Conservation (phyloP, 2,888 invertebrate genomes). For the Thera obeliscata region DNA sequence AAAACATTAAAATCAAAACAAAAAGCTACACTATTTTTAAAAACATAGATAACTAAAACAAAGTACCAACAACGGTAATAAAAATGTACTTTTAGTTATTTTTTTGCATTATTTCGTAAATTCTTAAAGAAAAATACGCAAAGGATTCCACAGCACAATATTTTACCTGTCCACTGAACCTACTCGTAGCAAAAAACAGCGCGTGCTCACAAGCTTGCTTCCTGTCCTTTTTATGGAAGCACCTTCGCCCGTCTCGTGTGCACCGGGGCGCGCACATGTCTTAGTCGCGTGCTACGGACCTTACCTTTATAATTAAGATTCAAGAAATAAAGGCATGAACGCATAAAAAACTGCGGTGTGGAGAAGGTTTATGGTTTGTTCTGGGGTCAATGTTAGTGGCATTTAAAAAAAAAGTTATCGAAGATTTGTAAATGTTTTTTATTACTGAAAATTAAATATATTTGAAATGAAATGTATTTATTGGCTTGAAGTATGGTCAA, state of each 20-base stretch:
- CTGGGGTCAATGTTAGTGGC: neutral
- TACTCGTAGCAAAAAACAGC: constrained; percentile 49
- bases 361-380: neutral
- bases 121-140: constrained; percentile 16
- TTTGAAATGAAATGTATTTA: too few species aligned
- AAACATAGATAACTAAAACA: too few species aligned
- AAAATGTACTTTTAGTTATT: neutral
- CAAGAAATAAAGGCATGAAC: constrained; percentile 21
- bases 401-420: too few species aligned
- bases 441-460: too few species aligned
- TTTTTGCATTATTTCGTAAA: neutral
- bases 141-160: constrained; percentile 26
- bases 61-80: too few species aligned
- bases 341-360: neutral
- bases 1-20: too few species aligned
- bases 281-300: constrained; percentile 58
- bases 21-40: too few species aligned
- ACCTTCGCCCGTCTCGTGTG: constrained; percentile 55
- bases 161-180: constrained; percentile 28
- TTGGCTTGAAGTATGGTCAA: too few species aligned
- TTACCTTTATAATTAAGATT: constrained; percentile 30
- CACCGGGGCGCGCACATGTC: constrained; percentile 47
- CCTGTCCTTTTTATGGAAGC: constrained; percentile 57
- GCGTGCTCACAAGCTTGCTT: constrained; percentile 64
- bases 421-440: too few species aligned